A percentile compares a stretch with the other conserved stretches of the same genome.
Evolutionary conservation across 2,113 vertebrate species (phyloP).

Genomic region (Sinocyclocheilus grahami): DNA sequence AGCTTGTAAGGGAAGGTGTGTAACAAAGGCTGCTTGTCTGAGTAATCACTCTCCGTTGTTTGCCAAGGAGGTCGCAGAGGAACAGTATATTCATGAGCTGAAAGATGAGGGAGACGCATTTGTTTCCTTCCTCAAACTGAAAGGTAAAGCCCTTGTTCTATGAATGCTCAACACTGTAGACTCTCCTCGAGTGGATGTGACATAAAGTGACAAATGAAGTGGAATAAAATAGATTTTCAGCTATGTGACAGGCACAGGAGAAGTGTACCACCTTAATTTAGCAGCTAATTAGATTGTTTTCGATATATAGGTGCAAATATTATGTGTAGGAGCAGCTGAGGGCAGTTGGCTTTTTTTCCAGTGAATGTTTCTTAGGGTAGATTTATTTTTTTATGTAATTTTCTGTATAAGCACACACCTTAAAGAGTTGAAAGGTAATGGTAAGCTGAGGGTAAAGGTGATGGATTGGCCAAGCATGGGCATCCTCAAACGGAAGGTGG

Average conservation of each 20-base stretch:
- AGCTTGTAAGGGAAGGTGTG: constrained; percentile 39
- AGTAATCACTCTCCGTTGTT: constrained; percentile 46
- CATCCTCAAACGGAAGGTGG: too few relatives aligned
- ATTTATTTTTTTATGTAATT: background rate
- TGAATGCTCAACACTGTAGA: background rate
- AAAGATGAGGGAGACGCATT: constrained; percentile 22
- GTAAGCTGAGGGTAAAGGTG: too few relatives aligned
- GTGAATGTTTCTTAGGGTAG: background rate
- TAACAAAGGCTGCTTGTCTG: constrained; percentile 34
- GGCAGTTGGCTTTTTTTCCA: background rate
- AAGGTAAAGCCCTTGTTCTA: background rate
- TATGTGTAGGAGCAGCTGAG: background rate
- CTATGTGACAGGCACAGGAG: background rate
- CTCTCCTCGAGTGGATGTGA: constrained; percentile 6
- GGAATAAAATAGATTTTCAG: background rate
- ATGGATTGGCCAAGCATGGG: too few relatives aligned
- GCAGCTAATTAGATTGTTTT: constrained; percentile 9
- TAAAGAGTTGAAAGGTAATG: too few relatives aligned
- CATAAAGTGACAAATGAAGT: constrained; percentile 5
- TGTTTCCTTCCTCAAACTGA: constrained; percentile 21
- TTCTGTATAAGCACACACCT: background rate
- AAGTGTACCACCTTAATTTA: background rate
- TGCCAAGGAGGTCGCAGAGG: constrained; percentile 25
- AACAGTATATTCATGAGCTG: constrained; percentile 17
- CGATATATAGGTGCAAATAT: background rate